Evolutionary conservation across 2,797 vertebrate species (phyloP).

Genomic region (Petrocephalus schoutedeni): DNA sequence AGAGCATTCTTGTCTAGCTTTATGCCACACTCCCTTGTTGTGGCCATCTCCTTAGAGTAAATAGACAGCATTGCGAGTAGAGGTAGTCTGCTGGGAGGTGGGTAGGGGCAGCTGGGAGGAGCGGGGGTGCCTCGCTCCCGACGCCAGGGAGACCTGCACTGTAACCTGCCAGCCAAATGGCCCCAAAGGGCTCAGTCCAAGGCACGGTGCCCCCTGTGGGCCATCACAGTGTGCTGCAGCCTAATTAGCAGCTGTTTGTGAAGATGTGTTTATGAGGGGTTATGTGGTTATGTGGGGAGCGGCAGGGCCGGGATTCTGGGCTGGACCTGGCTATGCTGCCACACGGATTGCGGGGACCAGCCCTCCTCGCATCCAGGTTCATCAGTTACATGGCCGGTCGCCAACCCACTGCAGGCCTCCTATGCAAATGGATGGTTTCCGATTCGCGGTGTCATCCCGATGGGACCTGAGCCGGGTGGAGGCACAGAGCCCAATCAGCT

Average conservation of each 20-base stretch:
- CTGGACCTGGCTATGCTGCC: not conserved
- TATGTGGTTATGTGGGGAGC: not conserved
- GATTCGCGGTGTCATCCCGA: not conserved
- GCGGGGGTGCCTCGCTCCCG: not conserved
- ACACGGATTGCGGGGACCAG: not conserved
- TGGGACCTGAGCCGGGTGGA: not conserved
- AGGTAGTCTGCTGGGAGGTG: constrained; percentile 25
- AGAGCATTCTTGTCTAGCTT: constrained; percentile 11
- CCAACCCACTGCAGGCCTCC: not conserved
- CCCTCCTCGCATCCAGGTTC: not conserved
- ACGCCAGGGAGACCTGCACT: not conserved
- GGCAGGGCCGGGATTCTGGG: not conserved
- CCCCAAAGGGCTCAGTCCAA: not conserved
- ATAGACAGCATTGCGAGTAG: constrained; percentile 28
- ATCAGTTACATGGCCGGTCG: not conserved
- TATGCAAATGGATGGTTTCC: not conserved
- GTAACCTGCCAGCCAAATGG: not conserved
- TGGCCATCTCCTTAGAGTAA: constrained; percentile 5
- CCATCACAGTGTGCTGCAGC: not conserved
- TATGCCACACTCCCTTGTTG: too few species aligned
- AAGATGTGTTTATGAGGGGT: not conserved
- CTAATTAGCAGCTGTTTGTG: not conserved
- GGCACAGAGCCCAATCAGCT: not conserved
- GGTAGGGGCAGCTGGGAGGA: not conserved
- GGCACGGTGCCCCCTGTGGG: not conserved